These are phyloP conservation scores for Ceratosolen solmsi DNA, from an alignment of 1,140 invertebrate genomes.

Conservation along the genomic window DNA sequence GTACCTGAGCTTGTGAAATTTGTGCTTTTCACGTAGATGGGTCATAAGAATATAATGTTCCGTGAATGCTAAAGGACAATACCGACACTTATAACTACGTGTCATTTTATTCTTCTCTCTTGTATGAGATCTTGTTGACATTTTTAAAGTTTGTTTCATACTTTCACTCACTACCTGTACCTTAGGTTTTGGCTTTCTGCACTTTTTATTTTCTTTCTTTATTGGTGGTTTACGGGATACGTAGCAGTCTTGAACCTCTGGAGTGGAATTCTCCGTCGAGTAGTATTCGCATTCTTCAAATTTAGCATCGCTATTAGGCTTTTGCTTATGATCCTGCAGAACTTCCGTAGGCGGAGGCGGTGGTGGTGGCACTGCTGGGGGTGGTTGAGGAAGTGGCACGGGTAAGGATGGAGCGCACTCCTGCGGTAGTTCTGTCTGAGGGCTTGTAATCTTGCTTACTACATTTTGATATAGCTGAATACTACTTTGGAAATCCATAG, in stretches of 20 bases:
- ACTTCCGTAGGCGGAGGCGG: conserved; percentile 41
- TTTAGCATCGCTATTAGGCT: conserved; percentile 41
- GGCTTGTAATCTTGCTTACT: background rate
- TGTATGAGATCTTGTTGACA: conserved; percentile 29
- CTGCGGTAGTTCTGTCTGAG: background rate
- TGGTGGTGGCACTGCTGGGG: background rate
- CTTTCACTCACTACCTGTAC: conserved; percentile 43
- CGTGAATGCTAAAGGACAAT: conserved; percentile 37
- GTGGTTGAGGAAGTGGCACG: conserved; percentile 8
- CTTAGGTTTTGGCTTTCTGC: conserved; percentile 36
- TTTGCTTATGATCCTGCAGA: conserved; percentile 49
- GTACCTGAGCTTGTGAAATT: conserved; percentile 44
- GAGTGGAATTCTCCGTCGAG: conserved; percentile 28
- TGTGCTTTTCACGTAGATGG: conserved; percentile 44
- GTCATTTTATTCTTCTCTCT: conserved; percentile 26
- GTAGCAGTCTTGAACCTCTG: conserved; percentile 45
- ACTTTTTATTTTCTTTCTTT: conserved; percentile 46
- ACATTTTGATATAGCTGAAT: conserved; percentile 39
- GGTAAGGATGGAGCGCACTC: conserved; percentile 6
- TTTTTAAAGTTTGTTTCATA: conserved; percentile 45
- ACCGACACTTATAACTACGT: conserved; percentile 33
- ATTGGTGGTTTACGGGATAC: conserved; percentile 34
- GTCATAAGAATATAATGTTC: conserved; percentile 26
- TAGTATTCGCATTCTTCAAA: conserved; percentile 28
- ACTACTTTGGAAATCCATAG: conserved; percentile 37